Conservation (phyloP, 2,797 vertebrate genomes). For the Sebastes wilsoni region DNA sequence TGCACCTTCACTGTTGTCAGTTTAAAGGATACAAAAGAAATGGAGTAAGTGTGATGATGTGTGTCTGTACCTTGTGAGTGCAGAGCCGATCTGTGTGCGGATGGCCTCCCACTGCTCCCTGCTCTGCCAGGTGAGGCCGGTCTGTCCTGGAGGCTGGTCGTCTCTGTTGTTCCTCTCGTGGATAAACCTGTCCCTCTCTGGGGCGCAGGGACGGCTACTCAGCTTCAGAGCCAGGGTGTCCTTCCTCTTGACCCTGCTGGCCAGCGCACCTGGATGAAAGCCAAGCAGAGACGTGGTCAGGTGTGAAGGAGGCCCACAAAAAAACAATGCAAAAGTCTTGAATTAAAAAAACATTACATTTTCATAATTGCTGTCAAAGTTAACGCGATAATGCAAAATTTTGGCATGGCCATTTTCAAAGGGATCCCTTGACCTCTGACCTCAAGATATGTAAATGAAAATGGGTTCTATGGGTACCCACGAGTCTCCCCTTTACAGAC, state of each 20-base stretch:
- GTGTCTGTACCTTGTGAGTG: slow-evolving; percentile 87
- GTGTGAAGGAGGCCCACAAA: not conserved
- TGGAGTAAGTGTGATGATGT: not conserved
- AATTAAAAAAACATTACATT: not conserved
- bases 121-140: slow-evolving; percentile 92
- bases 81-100: slow-evolving; percentile 94
- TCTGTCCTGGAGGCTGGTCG: slow-evolving; percentile 82
- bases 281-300: slow-evolving; percentile 12
- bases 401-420: too few species aligned
- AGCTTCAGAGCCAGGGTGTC: slow-evolving; percentile 96
- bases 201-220: slow-evolving; percentile 77
- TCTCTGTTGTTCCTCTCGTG: slow-evolving; percentile 72
- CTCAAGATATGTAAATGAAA: too few species aligned
- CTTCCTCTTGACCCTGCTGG: slow-evolving; percentile 95
- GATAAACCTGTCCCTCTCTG: slow-evolving; percentile 72
- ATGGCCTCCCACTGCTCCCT: slow-evolving; percentile 98
- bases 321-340: not conserved
- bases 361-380: too few species aligned
- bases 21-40: not conserved
- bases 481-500: too few species aligned
- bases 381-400: rapidly evolving
- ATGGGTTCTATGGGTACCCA: too few species aligned
- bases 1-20: slow-evolving; percentile 3
- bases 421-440: too few species aligned
- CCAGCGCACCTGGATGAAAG: slow-evolving; percentile 86